These are phyloP conservation scores for Isoperla grammatica DNA, from an alignment of 2,888 invertebrate species.

Conservation along the genomic window DNA sequence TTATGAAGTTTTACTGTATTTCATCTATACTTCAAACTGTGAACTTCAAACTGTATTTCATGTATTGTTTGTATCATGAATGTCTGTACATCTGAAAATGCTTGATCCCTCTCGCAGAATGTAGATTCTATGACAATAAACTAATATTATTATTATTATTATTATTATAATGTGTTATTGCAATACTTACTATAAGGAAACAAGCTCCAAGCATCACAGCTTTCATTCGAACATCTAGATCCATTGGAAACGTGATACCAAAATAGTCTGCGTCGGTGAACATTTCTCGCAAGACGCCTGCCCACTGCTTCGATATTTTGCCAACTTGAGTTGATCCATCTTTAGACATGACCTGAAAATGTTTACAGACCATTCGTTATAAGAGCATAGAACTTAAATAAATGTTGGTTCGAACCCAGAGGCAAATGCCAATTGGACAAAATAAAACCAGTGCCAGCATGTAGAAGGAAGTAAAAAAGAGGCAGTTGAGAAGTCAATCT, in stretches of 20 bases:
- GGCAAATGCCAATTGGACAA: not conserved
- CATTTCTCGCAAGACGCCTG: constrained; percentile 70
- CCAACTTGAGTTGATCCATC: constrained; percentile 77
- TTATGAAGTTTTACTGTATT: no score
- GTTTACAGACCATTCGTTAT: constrained; percentile 13
- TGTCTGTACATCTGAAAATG: no score
- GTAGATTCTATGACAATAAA: no score
- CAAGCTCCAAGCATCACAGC: constrained; percentile 74
- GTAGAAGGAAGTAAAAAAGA: no score
- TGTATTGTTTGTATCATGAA: no score
- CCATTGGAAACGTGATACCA: constrained; percentile 85
- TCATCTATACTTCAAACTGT: no score
- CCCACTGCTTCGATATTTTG: constrained; percentile 86
- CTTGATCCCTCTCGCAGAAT: no score
- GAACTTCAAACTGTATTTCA: no score
- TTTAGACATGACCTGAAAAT: constrained; percentile 62
- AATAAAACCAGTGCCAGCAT: no score
- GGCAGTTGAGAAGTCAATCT: no score
- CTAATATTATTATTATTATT: no score
- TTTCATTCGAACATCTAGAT: constrained; percentile 80
- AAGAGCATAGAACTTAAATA: constrained; percentile 3
- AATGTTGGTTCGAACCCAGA: not conserved
- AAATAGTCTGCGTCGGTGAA: constrained; percentile 87
- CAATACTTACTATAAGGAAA: constrained; percentile 67
- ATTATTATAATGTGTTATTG: no score